Evolutionary conservation across 1,140 invertebrate species (phyloP), one percentile per base, ranked within the genome.

Genomic region (Chrysoperla carnea): DNA sequence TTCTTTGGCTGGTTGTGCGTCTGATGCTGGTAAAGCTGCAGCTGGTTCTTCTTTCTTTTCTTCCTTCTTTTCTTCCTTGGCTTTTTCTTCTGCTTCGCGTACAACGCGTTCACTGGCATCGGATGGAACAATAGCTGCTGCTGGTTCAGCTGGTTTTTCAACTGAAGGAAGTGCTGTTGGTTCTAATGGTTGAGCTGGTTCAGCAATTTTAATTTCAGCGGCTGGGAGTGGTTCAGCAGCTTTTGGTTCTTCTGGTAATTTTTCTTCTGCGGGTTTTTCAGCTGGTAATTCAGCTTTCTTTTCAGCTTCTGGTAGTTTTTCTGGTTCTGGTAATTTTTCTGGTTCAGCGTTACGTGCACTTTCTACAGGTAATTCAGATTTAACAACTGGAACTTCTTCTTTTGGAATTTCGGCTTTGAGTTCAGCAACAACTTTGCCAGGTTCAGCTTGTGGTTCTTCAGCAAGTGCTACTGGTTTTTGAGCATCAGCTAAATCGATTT

Each of bases 201-300:
- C 17, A 23, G 17, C 17, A 3, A 5, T 5, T 23, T 23, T 23
- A 5, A 23, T 13, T 40, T 28, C 9, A 23, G 39, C 17, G n/a
- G 40, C 11, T 40, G 43, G 29, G n/a, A 42, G 42, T 12, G 35
- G 36, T n/a, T 48, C 46, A 33, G 46, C 45, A n/a, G 37, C 31
- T 37, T 48, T 46, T n/a, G 45, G 40, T 23, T 45, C 28, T 45
- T 53, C 50, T 17, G 48, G 29, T 39, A 36, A 17, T 14, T 41
- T 39, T 40, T 29, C 43, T 23, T 46, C 40, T n/a, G 35, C 17
- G 5, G 17, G 17, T 23, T 23, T 23, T 23, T 23, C 17, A 23
- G 17, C 17, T 23, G 42, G 13, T 40, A 44, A 36, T 35, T 42
- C 33, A 15, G 29, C 45, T 41, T 49, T 45, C 7, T 42, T 37